phyloP scores from a whole-genome alignment of 2,888 invertebrate species.

The Chelonus formosanus region DNA sequence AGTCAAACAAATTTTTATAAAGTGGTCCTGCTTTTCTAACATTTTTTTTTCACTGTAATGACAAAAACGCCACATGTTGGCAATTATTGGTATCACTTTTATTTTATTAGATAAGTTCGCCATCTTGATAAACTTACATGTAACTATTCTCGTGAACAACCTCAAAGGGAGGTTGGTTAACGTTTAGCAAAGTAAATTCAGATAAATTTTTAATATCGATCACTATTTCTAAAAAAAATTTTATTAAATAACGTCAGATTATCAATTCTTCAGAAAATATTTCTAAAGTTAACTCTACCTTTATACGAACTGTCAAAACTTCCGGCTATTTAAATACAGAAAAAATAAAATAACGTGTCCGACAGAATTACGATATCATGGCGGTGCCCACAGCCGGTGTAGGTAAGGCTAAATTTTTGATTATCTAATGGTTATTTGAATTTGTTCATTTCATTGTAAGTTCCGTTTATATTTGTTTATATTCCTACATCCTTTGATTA shows the following conservation, averaged over 20 bases:
- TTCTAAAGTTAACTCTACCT: constrained; percentile 1
- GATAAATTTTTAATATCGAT: constrained; percentile 44
- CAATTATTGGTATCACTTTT: not conserved
- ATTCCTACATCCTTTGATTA: not conserved
- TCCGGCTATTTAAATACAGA: constrained; percentile 21
- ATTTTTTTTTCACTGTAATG: too few relatives aligned
- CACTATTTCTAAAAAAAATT: constrained; percentile 14
- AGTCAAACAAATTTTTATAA: too few relatives aligned
- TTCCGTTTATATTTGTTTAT: not conserved
- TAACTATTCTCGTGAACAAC: constrained; percentile 40
- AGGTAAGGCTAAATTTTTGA: constrained; percentile 70
- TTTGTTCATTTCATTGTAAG: constrained; percentile 31
- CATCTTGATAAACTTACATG: too few relatives aligned
- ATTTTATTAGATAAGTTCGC: too few relatives aligned
- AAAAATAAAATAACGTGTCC: constrained; percentile 51
- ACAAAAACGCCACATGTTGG: too few relatives aligned
- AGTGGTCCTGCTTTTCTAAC: too few relatives aligned
- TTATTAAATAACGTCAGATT: constrained; percentile 28
- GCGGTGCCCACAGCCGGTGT: constrained; percentile 91
- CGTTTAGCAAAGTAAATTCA: constrained; percentile 52
- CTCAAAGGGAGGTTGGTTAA: constrained; percentile 55
- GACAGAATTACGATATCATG: constrained; percentile 70
- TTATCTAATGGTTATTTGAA: constrained; percentile 32
- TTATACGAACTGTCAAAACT: constrained; percentile 12
- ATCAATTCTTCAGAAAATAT: constrained; percentile 2